These are phyloP conservation scores for Callionymus lyra DNA, from an alignment of 2,113 vertebrate genomes.

Conservation along the genomic window DNA sequence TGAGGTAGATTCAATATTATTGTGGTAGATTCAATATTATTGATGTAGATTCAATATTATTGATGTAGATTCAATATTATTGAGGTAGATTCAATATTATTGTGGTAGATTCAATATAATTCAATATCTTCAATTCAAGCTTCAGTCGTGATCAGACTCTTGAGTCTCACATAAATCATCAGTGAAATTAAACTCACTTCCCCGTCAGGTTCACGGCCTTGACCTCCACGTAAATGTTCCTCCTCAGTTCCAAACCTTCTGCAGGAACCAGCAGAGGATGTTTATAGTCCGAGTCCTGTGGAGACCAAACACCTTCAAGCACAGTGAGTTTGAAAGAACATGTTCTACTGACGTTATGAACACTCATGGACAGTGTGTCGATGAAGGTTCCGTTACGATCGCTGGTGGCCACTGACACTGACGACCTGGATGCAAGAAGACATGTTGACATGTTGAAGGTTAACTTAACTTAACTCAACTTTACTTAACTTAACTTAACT, in stretches of 20 bases:
- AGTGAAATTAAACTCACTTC: too few relatives aligned
- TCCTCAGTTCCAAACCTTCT: constrained; percentile 52
- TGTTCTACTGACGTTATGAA: constrained; percentile 60
- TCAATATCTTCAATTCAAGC: too few relatives aligned
- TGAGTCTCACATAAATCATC: too few relatives aligned
- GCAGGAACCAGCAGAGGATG: constrained; percentile 44
- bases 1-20: too few relatives aligned
- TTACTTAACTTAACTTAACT: constrained; percentile 21
- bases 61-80: too few relatives aligned
- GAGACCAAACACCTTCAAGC: neutral
- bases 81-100: too few relatives aligned
- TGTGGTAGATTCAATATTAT: too few relatives aligned
- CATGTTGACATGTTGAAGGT: neutral
- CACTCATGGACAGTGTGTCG: constrained; percentile 58
- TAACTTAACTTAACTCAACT: too few relatives aligned
- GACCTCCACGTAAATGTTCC: constrained; percentile 62
- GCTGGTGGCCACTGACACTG: constrained; percentile 65
- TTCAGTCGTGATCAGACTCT: too few relatives aligned
- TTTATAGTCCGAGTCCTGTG: constrained; percentile 45
- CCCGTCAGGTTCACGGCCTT: constrained; percentile 65
- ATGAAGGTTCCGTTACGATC: constrained; percentile 70
- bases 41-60: too few relatives aligned
- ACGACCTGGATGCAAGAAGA: constrained; percentile 49
- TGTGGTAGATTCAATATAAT: too few relatives aligned
- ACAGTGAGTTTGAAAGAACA: neutral